Percentiles rank a stretch among this genome's conserved stretches.
phyloP scores from a whole-genome alignment of 2,888 invertebrate species.

The Thera britannica region DNA sequence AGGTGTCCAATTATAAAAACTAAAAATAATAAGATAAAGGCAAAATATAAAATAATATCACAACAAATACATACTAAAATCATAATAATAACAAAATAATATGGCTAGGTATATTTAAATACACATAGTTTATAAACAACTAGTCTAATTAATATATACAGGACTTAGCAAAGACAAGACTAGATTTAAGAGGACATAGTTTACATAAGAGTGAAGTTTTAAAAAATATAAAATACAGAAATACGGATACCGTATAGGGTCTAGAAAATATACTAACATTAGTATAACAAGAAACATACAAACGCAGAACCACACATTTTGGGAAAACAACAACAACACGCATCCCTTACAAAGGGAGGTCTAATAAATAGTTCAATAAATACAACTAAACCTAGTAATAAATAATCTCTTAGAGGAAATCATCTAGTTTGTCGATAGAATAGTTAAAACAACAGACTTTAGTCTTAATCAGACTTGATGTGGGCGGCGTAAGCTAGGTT shows the following conservation, averaged over 20 bases:
- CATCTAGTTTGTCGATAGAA: constrained; percentile 21
- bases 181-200: constrained; percentile 60
- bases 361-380: constrained; percentile 74
- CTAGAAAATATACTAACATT: constrained; percentile 73
- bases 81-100: constrained; percentile 39
- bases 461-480: constrained; percentile 66
- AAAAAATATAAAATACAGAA: constrained; percentile 72
- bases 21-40: constrained; percentile 16
- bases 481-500: constrained; percentile 86
- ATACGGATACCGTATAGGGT: constrained; percentile 82
- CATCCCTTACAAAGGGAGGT: constrained; percentile 71
- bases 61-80: constrained; percentile 43
- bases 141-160: constrained; percentile 50
- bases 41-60: constrained; percentile 42
- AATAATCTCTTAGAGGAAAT: constrained; percentile 40
- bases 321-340: constrained; percentile 74
- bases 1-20: constrained; percentile 18
- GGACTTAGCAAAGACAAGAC: constrained; percentile 68
- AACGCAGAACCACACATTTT: constrained; percentile 74
- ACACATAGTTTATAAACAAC: constrained; percentile 41
- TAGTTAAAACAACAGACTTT: constrained; percentile 51
- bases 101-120: constrained; percentile 36
- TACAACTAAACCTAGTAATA: constrained; percentile 74
- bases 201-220: constrained; percentile 51
- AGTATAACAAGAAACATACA: constrained; percentile 77